Evolutionary conservation across 2,797 vertebrate genomes (phyloP).

Genomic region (Phalanger gymnotis): DNA sequence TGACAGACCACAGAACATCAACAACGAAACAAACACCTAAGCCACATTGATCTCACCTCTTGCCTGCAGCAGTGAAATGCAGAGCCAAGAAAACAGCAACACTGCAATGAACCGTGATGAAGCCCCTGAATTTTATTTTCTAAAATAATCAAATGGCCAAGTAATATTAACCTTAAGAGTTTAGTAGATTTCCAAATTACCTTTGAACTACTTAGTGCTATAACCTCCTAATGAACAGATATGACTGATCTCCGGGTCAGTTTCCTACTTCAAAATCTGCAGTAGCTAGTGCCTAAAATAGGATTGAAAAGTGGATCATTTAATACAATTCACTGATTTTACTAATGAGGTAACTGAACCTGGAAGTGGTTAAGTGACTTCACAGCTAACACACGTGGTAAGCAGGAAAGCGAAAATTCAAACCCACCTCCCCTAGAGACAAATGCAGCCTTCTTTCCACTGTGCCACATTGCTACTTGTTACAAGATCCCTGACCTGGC

Average conservation of each 20-base stretch:
- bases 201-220: background rate
- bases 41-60: conserved; percentile 72
- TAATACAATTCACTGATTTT: background rate
- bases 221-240: background rate
- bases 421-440: background rate
- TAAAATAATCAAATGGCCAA: background rate
- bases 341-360: background rate
- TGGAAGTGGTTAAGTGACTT: background rate
- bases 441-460: background rate
- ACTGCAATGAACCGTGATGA: conserved; percentile 52
- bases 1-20: background rate
- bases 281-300: background rate
- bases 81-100: conserved; percentile 48
- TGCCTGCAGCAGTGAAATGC: conserved; percentile 69
- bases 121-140: background rate
- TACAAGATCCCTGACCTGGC: background rate
- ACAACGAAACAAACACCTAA: conserved; percentile 64
- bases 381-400: background rate
- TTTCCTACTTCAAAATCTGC: background rate
- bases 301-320: background rate
- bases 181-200: background rate
- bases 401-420: background rate
- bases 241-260: background rate
- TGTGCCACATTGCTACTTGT: background rate
- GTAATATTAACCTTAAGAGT: background rate